Base-by-base conservation (phyloP, 1,140 invertebrate genomes). In the Drosophila nannoptera region DNA sequence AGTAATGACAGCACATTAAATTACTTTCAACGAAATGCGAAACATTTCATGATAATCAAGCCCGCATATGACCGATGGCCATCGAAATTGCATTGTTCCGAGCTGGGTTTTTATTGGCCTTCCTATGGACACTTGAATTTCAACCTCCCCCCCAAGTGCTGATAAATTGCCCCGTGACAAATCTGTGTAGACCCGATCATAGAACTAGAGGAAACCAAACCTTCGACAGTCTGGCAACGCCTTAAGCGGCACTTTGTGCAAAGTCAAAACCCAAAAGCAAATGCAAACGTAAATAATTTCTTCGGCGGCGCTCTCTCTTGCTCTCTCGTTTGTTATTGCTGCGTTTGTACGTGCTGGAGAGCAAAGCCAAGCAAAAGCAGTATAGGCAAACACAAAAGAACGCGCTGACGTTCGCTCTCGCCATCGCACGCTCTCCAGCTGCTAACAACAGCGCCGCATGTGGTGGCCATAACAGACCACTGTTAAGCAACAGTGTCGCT, bases 21-120 rank as follows among this genome's bases (percentile, higher is more conserved):
- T 62, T 61, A 64, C 55, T 58, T 68, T 38, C 53, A 36, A 49
- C 32, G 67, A 71, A 75, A 75, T 43, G 50, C 59, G 61, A 77
- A 75, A 68, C 75, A 77, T 61, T 75, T 80, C 45, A 73, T 72
- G 12, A 75, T 32, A 69, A 50, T 54, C 52, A 38, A 38, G 49
- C 80, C 80, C 78, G 78, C 75, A 83, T 83, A 67, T 67, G 69
- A 75, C 72, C 68, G 68, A 59, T 73, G 64, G 72, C 78, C 50
- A 75, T 75, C 64, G 61, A 61, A 77, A 82, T 63, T 71, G 50
- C 54, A 72, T 72, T 72, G 49, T 59, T 66, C 52, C 56, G 55
- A 76, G 56, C 45, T 54, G 9, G 53, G 49, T 60, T 55, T 55
- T 77, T 54, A 76, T 70, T 78, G 54, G 71, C 61, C 70, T 67